These are phyloP conservation scores for Cryptotermes secundus DNA, from an alignment of 1,140 invertebrate species.

Conservation along the genomic window DNA sequence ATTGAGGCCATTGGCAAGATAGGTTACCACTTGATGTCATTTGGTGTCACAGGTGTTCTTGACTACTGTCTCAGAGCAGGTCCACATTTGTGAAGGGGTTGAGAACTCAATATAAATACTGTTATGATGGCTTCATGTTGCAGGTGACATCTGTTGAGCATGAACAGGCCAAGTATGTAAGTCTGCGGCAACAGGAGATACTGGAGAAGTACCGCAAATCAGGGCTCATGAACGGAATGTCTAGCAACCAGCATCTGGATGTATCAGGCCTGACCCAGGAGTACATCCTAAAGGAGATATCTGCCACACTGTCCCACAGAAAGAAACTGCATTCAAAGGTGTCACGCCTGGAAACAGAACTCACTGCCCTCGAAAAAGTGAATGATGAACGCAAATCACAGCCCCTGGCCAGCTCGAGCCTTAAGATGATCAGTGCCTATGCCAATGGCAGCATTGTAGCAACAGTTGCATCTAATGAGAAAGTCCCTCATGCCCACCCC, in stretches of 20 bases:
- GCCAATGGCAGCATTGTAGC: constrained; percentile 8
- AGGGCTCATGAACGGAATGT: constrained; percentile 47
- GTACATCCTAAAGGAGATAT: constrained; percentile 81
- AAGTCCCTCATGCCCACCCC: constrained; percentile 25
- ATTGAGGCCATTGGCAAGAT: too few relatives aligned
- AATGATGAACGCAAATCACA: constrained; percentile 55
- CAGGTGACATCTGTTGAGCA: constrained; percentile 56
- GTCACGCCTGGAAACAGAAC: constrained; percentile 70
- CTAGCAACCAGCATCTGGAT: constrained; percentile 51
- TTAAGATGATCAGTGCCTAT: constrained; percentile 25
- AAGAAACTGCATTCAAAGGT: constrained; percentile 79
- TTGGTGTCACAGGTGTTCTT: too few relatives aligned
- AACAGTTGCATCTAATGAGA: background rate
- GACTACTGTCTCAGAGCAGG: too few relatives aligned
- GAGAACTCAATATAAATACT: too few relatives aligned
- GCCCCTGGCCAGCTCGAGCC: constrained; percentile 26
- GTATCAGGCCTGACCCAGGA: constrained; percentile 71
- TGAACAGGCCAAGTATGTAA: constrained; percentile 68
- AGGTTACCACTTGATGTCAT: too few relatives aligned
- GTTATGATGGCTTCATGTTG: constrained; percentile 21
- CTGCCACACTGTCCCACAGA: constrained; percentile 73
- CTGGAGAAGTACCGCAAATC: constrained; percentile 61
- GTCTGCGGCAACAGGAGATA: constrained; percentile 66
- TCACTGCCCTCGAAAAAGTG: constrained; percentile 68
- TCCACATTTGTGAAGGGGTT: background rate